Base-by-base conservation (phyloP, 2,888 invertebrate species). In the Suillia variegata region DNA sequence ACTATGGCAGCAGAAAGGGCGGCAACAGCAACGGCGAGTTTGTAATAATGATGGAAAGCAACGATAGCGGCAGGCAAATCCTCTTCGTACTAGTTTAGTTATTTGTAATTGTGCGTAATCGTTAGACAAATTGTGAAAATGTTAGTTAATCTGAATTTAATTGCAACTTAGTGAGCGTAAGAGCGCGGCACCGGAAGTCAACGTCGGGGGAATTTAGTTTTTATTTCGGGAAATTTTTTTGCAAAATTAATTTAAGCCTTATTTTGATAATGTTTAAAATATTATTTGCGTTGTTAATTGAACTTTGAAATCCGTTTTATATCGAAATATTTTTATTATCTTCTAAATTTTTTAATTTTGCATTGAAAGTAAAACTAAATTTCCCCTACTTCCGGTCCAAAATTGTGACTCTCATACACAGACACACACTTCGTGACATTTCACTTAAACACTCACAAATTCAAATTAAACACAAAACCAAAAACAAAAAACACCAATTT, bases 41-140 rank as follows among this genome's bases (percentile, higher is more conserved):
- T 74, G 64, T 75, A 67, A 67, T 71, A 73, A 70, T 70, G 68
- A 67, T 68, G 59, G 61, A 63, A 61, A 56, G 55, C 38, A 50
- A 48, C 10, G n/a, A 4, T 38, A n/a, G 38, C 38, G 38, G 38
- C 38, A 13, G 48, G 31, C 24, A 59, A 26, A 15, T 45, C n/a
- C n/a, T n/a, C 48, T 8, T 48, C 22, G 48, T 10, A 18, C 48
- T 6, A 6, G 8, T 45, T 17, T 45, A 45, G 45, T 6, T 45
- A 45, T n/a, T n/a, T n/a, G n/a, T n/a, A n/a, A n/a, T n/a, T n/a
- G n/a, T n/a, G 33, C 13, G 8, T 13, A n/a, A n/a, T n/a, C n/a
- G n/a, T 1, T 53, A 20, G 22, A 54, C 15, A 2, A 42, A 42
- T 52, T 33, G 33, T 33, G 50, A 53, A 2, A n/a, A 45, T 33